Base-by-base conservation (phyloP, 2,113 vertebrate genomes). In the Bos javanicus region DNA sequence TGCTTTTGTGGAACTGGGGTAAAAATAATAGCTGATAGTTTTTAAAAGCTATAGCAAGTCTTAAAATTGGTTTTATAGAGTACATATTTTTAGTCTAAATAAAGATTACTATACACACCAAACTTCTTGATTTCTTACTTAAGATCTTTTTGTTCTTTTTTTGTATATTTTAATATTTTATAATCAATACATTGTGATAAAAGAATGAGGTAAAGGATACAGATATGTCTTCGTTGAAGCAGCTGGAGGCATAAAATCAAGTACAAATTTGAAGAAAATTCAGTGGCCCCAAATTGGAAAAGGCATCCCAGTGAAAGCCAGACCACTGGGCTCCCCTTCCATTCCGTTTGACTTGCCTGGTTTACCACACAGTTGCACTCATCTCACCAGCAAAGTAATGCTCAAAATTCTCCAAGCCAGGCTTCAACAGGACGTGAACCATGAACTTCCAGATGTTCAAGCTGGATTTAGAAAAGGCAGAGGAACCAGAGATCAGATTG, bases 1-100 rank as follows among this genome's bases (percentile, higher is more conserved):
- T 97, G 99, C 99, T n/a, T 99, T 99, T 99, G 99, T 99, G 96
- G 99, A 99, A 98, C 98, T 99, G 87, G 99, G 99, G 99, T 99
- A 99, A 98, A 96, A 91, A 76, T 82, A 81, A 36, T 67, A 89
- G 23, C 26, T 95, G 94, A 48, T 16, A 50, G 13, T 43, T 83
- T 87, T 85, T 39, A 23, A 87, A 81, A 91, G 8, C 8, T 9
- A 30, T 39, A 71, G 33, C 19, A 98, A 87, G 57, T 96, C 94
- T 93, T 39, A 25, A 86, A 80, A 7, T 60, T 98, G 7, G 17
- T 88, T 92, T 87, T 92, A 50, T 90, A 76, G 21, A 85, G 6
- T 90, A 14, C n/a, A 19, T 64, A 52, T 87, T 94, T 94, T 92
- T 81, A 90, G 17, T 95, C 46, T 93, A 25, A 60, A 39, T 39